phyloP scores from a whole-genome alignment of 1,140 invertebrate species.

The Thrips palmi region DNA sequence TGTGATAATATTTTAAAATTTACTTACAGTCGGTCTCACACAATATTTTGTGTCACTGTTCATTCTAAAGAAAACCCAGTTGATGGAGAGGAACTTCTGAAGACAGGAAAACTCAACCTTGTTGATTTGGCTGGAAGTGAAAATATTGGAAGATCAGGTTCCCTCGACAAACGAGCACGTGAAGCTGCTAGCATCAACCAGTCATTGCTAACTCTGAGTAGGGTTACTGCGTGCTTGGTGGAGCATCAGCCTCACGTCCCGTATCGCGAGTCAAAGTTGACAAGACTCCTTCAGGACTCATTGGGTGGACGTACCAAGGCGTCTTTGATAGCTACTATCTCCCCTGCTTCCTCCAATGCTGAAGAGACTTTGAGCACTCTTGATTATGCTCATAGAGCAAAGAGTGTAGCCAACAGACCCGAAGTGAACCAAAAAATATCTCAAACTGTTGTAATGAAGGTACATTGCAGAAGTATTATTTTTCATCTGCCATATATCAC shows the following conservation, averaged over 20 bases:
- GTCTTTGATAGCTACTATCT: constrained; percentile 49
- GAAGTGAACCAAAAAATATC: constrained; percentile 45
- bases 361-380: constrained; percentile 48
- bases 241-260: constrained; percentile 44
- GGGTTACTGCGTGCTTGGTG: constrained; percentile 46
- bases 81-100: constrained; percentile 41
- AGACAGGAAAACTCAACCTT: constrained; percentile 45
- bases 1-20: not conserved
- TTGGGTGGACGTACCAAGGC: constrained; percentile 49
- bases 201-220: constrained; percentile 41
- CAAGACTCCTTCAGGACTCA: constrained; percentile 45
- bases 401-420: constrained; percentile 47
- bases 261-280: constrained; percentile 49
- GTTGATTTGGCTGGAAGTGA: constrained; percentile 52
- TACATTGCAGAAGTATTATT: too few relatives aligned
- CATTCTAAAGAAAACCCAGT: constrained; percentile 39
- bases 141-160: constrained; percentile 47
- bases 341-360: constrained; percentile 35
- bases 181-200: constrained; percentile 53
- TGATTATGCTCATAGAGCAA: constrained; percentile 49
- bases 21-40: constrained; percentile 39
- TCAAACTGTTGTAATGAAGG: constrained; percentile 33
- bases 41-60: constrained; percentile 45
- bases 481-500: too few relatives aligned
- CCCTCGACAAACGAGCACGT: constrained; percentile 39